Conservation (phyloP, 2,888 invertebrate genomes). For the Oegoconia quadripuncta region DNA sequence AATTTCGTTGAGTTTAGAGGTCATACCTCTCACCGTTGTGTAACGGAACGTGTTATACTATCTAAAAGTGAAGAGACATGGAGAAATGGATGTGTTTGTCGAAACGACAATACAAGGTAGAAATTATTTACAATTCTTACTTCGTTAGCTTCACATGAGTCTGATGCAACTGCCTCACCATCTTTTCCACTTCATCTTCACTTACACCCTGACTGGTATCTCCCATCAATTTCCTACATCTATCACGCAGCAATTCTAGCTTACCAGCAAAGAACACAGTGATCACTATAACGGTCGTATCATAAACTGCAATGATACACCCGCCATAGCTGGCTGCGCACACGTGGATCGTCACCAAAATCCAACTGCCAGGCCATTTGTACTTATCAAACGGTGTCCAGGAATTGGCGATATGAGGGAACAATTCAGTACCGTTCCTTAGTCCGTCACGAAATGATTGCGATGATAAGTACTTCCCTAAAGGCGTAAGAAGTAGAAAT, state of each 20-base stretch:
- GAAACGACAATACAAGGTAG: neutral
- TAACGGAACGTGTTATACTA: no score
- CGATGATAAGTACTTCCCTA: constrained; percentile 47
- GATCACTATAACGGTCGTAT: constrained; percentile 45
- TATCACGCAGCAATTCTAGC: constrained; percentile 49
- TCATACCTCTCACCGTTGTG: no score
- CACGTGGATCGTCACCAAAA: constrained; percentile 50
- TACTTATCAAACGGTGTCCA: constrained; percentile 65
- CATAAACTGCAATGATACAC: constrained; percentile 49
- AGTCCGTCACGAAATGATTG: constrained; percentile 41
- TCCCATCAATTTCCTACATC: constrained; percentile 50
- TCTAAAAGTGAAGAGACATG: neutral
- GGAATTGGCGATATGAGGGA: constrained; percentile 62
- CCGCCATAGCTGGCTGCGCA: constrained; percentile 47
- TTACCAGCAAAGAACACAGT: constrained; percentile 64
- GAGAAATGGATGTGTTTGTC: neutral
- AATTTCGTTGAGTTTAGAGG: no score
- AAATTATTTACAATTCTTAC: no score
- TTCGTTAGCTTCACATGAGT: constrained; percentile 47
- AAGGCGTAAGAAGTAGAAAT: no score
- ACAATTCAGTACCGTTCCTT: constrained; percentile 46
- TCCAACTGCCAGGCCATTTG: constrained; percentile 51
- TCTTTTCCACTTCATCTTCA: constrained; percentile 29
- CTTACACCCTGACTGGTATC: constrained; percentile 21
- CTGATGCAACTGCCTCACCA: constrained; percentile 41